Evolutionary conservation across 2,113 vertebrate species (phyloP), one percentile per base, ranked within the genome.

Genomic region (Pachypanchax playfairii): DNA sequence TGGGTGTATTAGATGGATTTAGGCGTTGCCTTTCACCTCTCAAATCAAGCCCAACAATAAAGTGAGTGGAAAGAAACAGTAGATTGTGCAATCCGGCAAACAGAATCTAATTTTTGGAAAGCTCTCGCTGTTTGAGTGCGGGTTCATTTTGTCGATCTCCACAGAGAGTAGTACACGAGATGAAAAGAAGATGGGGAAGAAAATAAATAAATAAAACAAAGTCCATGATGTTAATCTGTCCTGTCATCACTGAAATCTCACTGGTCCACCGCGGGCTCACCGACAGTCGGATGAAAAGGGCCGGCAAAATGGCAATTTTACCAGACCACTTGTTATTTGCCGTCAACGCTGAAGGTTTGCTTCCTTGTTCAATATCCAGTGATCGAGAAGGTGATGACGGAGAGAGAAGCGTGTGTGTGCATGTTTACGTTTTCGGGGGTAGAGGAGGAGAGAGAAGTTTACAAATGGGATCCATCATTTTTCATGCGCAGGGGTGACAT

Each of bases 391-490:
- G 54, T 21, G 62, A 33, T 42, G 53, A 36, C 0, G 9, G 18
- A 6, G 25, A 9, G 20, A 44, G 25, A 57, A 49, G 68, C 33
- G 15, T 15, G 11, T 21, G 20, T 49, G 49, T 51, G 53, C 22
- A 8, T 59, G 50, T 68, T 63, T 68, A 42, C 4, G 3, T 65
- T 48, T 47, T 50, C 1, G 2, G 13, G 33, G 18, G 66, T 33
- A 7, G 75, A 39, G 42, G 58, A 60, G 49, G 33, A 68, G 47
- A 75, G 68, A 75, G 80, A 83, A 87, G 85, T 85, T 82, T 87
- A 90, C 87, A 90, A 92, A 91, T 91, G 87, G 89, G 85, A 90
- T 85, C 88, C 86, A 91, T 92, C 88, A 92, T 92, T 92, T 93
- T 91, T 92, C 89, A 91, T 89, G 86, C 87, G 57, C 80, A 50